Conservation (phyloP, 1,140 invertebrate genomes). For the Argopecten irradians region DNA sequence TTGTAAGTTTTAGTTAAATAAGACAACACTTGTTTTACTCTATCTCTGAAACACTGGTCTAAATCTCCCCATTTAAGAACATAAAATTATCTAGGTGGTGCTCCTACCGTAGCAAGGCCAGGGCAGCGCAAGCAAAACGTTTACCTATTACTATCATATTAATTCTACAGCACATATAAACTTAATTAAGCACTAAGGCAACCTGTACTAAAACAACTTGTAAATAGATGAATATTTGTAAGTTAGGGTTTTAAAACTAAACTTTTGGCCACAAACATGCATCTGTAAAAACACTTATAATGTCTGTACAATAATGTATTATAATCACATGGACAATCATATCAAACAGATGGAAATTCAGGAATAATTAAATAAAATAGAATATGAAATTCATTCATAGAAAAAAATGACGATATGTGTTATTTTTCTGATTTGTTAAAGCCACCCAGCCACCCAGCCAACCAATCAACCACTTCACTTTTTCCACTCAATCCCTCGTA, state of each 20-base stretch:
- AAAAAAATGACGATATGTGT: background rate
- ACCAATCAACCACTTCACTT: background rate
- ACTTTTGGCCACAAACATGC: background rate
- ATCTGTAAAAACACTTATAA: background rate
- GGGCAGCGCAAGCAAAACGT: no score
- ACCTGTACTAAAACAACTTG: background rate
- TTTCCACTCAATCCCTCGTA: no score
- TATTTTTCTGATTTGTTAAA: background rate
- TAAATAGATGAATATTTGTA: background rate
- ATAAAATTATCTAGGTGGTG: no score
- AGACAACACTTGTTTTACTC: no score
- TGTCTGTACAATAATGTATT: background rate
- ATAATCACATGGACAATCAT: background rate
- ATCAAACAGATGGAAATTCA: background rate
- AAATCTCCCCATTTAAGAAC: no score
- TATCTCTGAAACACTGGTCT: no score
- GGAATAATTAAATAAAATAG: background rate
- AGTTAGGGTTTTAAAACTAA: background rate
- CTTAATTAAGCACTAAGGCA: background rate
- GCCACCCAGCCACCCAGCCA: background rate
- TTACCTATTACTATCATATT: no score
- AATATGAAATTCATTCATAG: background rate
- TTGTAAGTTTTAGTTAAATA: no score
- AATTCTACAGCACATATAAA: background rate
- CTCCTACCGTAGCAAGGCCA: no score